Evolutionary conservation across 2,113 vertebrate genomes (phyloP).

Genomic region (Diadophis punctatus): DNA sequence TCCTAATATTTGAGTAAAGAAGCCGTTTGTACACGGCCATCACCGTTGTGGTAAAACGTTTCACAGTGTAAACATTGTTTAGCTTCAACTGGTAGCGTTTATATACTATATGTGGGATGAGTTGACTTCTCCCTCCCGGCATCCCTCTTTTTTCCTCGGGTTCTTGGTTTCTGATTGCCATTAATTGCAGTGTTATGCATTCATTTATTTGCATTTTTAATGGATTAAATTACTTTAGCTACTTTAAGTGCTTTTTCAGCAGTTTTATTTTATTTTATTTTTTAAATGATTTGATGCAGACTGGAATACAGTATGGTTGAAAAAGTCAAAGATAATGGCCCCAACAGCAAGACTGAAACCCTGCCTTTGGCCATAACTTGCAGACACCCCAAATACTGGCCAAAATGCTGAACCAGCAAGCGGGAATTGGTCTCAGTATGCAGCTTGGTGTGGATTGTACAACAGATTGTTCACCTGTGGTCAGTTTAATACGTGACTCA

Average conservation of each 20-base stretch:
- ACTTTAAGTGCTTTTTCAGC: not conserved
- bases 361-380: not conserved
- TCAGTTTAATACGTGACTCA: not conserved
- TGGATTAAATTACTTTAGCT: not conserved
- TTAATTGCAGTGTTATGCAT: not conserved
- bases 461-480: not conserved
- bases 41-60: not conserved
- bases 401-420: not conserved
- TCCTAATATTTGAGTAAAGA: not conserved
- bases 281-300: not conserved
- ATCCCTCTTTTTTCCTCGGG: not conserved
- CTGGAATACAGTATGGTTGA: not conserved
- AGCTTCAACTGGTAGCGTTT: not conserved
- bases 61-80: not conserved
- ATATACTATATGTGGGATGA: not conserved
- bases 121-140: not conserved
- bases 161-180: not conserved
- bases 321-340: not conserved
- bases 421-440: not conserved
- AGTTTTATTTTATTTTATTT: too few relatives aligned
- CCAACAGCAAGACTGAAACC: not conserved
- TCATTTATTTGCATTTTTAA: not conserved
- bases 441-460: not conserved
- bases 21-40: not conserved
- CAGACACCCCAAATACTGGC: not conserved